Base-by-base conservation (phyloP, 2,113 vertebrate genomes). In the Oncorhynchus gorbuscha region DNA sequence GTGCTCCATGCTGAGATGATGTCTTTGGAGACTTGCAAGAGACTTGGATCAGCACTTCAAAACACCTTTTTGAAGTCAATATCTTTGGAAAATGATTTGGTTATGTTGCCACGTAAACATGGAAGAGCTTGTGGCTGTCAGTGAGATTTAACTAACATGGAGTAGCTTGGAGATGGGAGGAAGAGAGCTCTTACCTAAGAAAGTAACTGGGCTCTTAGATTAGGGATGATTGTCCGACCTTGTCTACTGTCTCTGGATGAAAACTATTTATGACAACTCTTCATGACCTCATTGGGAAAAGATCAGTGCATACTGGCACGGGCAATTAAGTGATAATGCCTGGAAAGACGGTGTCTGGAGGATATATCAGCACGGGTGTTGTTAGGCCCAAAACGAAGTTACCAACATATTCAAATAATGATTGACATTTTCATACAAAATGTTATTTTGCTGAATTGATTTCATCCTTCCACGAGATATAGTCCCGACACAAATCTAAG, bases 1-100 rank as follows among this genome's bases (percentile, higher is more conserved):
- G 71, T 81, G 81, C 68, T 61, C 73, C 76, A 74, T 66, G 76
- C 69, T 80, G 24, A 81, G 85, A 84, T 70, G 78, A 76, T 70
- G 74, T 80, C 18, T 75, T 62, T 59, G 51, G 74, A 30, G 70
- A 77, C 67, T 69, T 72, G 35, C 59, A 73, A 58, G 74, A 30
- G 70, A 79, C 69, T 71, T 72, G 35, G 64, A 35, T 65, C 35
- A 71, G 66, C 59, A 66, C 81, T 77, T 82, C 76, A 51, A 83
- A 67, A 81, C 78, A 74, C 69, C 58, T 35, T 83, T 83, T 79
- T 82, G 13, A 87, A 78, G 69, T 58, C 22, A 72, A 68, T 76
- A 76, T 77, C 74, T 20, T n/a, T 48, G 26, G 49, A 18, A 30
- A 13, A 3, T 30, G 32, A 49, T 67, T 64, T 67, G 49, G 73